phyloP scores from a whole-genome alignment of 1,140 invertebrate species.

The Drosophila takahashii region DNA sequence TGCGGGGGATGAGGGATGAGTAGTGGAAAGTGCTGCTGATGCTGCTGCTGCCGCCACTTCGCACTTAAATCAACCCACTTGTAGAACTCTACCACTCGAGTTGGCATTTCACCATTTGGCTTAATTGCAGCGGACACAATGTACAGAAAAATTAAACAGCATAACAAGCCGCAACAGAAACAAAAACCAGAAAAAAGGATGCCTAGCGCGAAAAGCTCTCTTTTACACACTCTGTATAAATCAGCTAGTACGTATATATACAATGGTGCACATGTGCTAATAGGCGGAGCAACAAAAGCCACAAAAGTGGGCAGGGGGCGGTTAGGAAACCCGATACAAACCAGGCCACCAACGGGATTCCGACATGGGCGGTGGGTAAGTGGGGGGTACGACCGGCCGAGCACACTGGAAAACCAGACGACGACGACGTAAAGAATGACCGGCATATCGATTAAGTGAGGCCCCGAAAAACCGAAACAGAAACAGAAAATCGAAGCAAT shows the following conservation, averaged over 20 bases:
- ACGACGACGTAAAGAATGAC: slow-evolving; percentile 30
- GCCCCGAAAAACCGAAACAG: slow-evolving; percentile 1
- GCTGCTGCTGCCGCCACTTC: slow-evolving; percentile 57
- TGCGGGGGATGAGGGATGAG: slow-evolving; percentile 14
- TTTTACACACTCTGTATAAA: slow-evolving; percentile 9
- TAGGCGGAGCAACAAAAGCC: slow-evolving; percentile 79
- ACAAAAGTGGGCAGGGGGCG: slow-evolving; percentile 11
- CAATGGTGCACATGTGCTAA: slow-evolving; percentile 49
- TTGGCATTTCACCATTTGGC: slow-evolving; percentile 73
- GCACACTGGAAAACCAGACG: slow-evolving; percentile 7
- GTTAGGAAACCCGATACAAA: slow-evolving; percentile 37
- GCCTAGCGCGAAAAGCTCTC: slow-evolving; percentile 33
- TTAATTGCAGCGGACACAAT: slow-evolving; percentile 74
- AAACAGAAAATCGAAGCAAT: slow-evolving; percentile 7
- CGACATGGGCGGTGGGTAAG: slow-evolving; percentile 1
- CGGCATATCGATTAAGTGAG: slow-evolving; percentile 42
- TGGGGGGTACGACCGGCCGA: slow-evolving; percentile 4
- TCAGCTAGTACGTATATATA: slow-evolving; percentile 6
- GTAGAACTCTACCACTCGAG: slow-evolving; percentile 68
- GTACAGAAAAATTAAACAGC: slow-evolving; percentile 23
- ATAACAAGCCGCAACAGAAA: slow-evolving; percentile 20
- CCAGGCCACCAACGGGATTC: slow-evolving; percentile 57
- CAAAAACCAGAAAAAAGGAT: slow-evolving; percentile 45
- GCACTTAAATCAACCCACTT: slow-evolving; percentile 69
- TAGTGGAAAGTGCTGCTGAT: slow-evolving; percentile 30